These are phyloP conservation scores for Tuta absoluta DNA, from an alignment of 2,888 invertebrate genomes.

Conservation along the genomic window DNA sequence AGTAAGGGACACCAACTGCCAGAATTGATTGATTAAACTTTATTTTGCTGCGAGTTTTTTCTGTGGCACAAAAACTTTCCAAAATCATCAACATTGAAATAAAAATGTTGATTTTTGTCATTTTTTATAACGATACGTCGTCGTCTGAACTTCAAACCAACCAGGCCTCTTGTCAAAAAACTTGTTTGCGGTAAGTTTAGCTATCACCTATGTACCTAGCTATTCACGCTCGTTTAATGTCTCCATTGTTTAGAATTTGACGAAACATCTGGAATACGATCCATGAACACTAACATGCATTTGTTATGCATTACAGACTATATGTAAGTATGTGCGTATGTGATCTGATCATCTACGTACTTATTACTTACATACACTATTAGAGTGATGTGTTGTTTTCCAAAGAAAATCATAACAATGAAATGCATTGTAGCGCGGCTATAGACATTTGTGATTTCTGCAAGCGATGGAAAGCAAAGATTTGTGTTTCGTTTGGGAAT, in stretches of 20 bases:
- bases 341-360: no score
- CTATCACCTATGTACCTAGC: neutral
- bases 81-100: neutral
- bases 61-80: neutral
- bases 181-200: neutral
- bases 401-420: no score
- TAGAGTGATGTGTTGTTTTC: no score
- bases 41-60: conserved; percentile 18
- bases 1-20: conserved; percentile 57
- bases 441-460: no score
- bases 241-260: conserved; percentile 7
- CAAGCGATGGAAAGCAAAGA: no score
- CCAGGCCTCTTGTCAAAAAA: neutral
- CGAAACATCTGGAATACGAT: neutral
- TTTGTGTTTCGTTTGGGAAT: no score
- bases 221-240: neutral
- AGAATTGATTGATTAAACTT: conserved; percentile 48
- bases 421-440: no score
- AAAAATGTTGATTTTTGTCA: neutral
- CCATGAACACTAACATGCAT: neutral
- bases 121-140: neutral
- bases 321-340: neutral
- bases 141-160: no score
- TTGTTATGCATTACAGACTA: neutral
- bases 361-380: no score